Conservation (phyloP, 1,140 invertebrate species). For the Eumaeus atala region DNA sequence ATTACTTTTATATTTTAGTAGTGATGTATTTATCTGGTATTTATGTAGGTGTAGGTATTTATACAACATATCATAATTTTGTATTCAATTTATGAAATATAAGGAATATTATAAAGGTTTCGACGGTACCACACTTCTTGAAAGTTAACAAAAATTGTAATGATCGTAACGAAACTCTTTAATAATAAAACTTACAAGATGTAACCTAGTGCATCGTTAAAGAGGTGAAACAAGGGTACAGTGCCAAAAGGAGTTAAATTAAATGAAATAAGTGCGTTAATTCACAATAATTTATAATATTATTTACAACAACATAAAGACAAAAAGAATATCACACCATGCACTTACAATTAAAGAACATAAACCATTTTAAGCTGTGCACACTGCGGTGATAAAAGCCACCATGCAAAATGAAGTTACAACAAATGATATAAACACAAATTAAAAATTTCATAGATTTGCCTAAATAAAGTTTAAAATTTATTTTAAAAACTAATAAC, state of each 20-base stretch:
- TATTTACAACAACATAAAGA: slow-evolving; percentile 65
- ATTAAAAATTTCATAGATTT: slow-evolving; percentile 13
- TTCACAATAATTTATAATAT: slow-evolving; percentile 64
- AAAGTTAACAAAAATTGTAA: neutral
- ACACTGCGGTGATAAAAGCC: slow-evolving; percentile 56
- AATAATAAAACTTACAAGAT: slow-evolving; percentile 14
- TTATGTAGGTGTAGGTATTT: slow-evolving; percentile 14
- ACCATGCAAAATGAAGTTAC: slow-evolving; percentile 52
- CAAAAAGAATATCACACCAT: slow-evolving; percentile 68
- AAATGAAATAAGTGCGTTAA: slow-evolving; percentile 72
- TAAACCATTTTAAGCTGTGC: slow-evolving; percentile 59
- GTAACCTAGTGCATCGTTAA: slow-evolving; percentile 24
- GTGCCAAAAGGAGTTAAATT: slow-evolving; percentile 53
- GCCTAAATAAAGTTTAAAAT: neutral
- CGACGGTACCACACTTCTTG: neutral
- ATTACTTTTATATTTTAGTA: slow-evolving; percentile 1
- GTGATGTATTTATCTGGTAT: neutral
- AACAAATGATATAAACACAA: slow-evolving; percentile 15
- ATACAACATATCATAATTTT: slow-evolving; percentile 11
- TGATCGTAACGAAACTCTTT: neutral
- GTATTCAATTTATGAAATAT: neutral
- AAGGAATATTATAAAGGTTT: slow-evolving; percentile 1
- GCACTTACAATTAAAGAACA: slow-evolving; percentile 62
- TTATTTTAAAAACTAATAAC: neutral
- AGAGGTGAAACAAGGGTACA: slow-evolving; percentile 41